Percentiles rank a stretch among this genome's conserved stretches.
These are phyloP conservation scores for Botia kubotai DNA, from an alignment of 2,797 vertebrate species.

Conservation along the genomic window DNA sequence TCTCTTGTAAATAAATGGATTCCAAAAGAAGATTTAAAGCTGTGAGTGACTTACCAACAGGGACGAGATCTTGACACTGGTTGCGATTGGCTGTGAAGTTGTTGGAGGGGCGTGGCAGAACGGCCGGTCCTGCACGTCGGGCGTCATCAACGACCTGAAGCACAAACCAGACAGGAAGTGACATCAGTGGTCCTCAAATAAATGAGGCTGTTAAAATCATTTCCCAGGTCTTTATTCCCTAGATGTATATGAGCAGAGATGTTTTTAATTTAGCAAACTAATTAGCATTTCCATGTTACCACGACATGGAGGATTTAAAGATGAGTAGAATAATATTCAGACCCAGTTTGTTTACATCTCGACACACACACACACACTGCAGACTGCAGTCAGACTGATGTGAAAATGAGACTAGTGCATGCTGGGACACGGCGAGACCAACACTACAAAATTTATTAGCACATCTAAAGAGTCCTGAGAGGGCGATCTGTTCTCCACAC, in stretches of 20 bases:
- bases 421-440: constrained; percentile 14
- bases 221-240: no score
- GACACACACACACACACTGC: not conserved
- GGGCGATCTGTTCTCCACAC: constrained; percentile 21
- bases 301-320: not conserved
- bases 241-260: not conserved
- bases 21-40: no score
- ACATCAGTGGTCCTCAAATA: not conserved
- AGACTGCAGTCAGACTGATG: constrained; percentile 26
- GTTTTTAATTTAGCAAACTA: not conserved
- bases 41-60: constrained; percentile 68
- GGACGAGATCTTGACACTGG: constrained; percentile 89
- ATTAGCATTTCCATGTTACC: not conserved
- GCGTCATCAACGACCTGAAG: constrained; percentile 87
- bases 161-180: not conserved
- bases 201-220: no score
- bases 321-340: not conserved
- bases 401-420: constrained; percentile 29
- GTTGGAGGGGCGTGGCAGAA: constrained; percentile 88
- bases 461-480: constrained; percentile 38
- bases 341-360: not conserved
- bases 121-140: constrained; percentile 84
- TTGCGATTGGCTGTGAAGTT: constrained; percentile 86
- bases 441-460: constrained; percentile 34
- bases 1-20: no score